Percentiles rank a stretch among this genome's conserved stretches.
phyloP scores from a whole-genome alignment of 30 jellyfish, hydroid and myxozoan species.

The Mastigias papua region DNA sequence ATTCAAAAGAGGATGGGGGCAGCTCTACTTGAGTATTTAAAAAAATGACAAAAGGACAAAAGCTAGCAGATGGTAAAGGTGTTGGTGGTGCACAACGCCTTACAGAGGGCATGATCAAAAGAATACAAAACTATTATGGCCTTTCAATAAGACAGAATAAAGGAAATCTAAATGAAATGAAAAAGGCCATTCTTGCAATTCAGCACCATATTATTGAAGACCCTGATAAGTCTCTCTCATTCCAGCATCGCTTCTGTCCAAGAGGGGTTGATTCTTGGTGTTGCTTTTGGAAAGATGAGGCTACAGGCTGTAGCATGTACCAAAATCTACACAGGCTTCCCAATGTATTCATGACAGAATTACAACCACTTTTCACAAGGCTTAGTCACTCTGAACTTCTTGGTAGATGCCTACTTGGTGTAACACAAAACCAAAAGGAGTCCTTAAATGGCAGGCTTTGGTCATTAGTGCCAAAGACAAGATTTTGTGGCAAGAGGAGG shows the following conservation, averaged over 20 bases:
- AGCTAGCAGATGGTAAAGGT: constrained; percentile 52
- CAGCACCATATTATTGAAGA: constrained; percentile 27
- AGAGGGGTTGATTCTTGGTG: constrained; percentile 47
- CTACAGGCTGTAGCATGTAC: neutral
- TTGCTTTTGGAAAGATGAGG: constrained; percentile 39
- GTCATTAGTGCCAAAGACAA: constrained; percentile 45
- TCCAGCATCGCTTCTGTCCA: constrained; percentile 54
- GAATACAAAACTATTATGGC: constrained; percentile 53
- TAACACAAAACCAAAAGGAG: constrained; percentile 54
- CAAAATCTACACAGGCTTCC: constrained; percentile 7
- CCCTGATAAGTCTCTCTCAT: constrained; percentile 18
- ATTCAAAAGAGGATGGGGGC: constrained; percentile 65
- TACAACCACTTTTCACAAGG: constrained; percentile 41
- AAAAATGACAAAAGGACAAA: constrained; percentile 36
- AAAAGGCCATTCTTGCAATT: constrained; percentile 39
- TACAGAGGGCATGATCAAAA: constrained; percentile 23
- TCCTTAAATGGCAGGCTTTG: constrained; percentile 43
- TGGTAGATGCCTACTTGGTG: constrained; percentile 56
- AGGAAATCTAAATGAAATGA: constrained; percentile 41
- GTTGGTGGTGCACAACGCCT: too few species aligned
- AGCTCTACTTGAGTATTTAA: constrained; percentile 29
- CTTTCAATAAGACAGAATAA: constrained; percentile 34
- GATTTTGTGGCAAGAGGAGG: constrained; percentile 54
- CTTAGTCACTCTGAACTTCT: constrained; percentile 41
- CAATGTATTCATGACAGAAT: constrained; percentile 25